These are phyloP conservation scores for Cantharis nigra DNA, from an alignment of 2,888 invertebrate genomes.

Conservation along the genomic window DNA sequence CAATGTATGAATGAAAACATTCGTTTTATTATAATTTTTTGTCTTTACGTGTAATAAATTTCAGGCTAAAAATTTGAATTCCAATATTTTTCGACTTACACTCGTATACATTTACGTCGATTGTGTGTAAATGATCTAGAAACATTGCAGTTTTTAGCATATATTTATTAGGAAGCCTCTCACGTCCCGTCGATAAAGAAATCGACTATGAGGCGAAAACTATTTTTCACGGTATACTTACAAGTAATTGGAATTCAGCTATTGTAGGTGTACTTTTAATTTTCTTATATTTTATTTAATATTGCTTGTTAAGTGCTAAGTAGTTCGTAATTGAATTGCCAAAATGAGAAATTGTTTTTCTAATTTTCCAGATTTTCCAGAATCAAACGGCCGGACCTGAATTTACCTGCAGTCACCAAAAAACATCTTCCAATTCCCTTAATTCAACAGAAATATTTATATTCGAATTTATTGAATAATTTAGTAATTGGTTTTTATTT, in stretches of 20 bases:
- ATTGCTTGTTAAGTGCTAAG: neutral
- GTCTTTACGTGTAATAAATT: neutral
- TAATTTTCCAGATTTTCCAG: neutral
- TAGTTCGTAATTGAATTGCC: neutral
- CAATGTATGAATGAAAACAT: neutral
- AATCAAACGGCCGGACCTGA: neutral
- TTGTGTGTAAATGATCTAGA: neutral
- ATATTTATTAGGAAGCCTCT: constrained; percentile 2
- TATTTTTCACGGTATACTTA: neutral
- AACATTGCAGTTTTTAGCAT: neutral
- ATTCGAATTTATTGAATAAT: neutral
- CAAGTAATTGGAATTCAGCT: neutral
- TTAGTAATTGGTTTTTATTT: neutral
- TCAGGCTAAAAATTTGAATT: neutral
- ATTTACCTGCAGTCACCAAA: neutral
- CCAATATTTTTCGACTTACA: neutral
- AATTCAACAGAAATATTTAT: too few relatives aligned
- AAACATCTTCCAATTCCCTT: neutral
- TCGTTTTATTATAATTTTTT: neutral
- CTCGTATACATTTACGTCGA: neutral
- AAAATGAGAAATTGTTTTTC: neutral
- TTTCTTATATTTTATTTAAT: neutral
- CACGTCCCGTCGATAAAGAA: constrained; percentile 21
- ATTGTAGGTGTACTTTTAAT: neutral
- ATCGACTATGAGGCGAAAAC: constrained; percentile 12